Percentiles rank a stretch among this genome's conserved stretches.
These are phyloP conservation scores for Eulemur macaco DNA, from an alignment of 2,113 vertebrate species.

Conservation along the genomic window DNA sequence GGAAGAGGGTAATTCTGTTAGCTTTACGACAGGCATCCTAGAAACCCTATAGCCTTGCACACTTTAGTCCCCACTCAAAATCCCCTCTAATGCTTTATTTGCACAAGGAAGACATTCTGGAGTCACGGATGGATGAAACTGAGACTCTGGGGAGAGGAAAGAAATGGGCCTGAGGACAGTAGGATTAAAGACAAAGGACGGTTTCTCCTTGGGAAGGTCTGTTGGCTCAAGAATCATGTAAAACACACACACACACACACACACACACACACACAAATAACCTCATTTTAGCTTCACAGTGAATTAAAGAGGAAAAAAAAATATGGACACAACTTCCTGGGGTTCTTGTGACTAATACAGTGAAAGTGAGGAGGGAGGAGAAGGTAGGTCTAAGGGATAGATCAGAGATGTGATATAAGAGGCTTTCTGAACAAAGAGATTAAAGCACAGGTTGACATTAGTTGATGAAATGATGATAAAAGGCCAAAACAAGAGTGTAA, in stretches of 20 bases:
- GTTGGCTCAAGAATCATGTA: constrained; percentile 29
- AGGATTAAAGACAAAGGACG: constrained; percentile 54
- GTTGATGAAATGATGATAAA: not conserved
- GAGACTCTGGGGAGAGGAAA: not conserved
- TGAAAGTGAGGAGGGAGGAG: not conserved
- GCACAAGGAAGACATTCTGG: constrained; percentile 49
- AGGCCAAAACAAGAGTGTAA: not conserved
- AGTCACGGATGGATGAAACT: constrained; percentile 48
- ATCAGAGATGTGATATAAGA: not conserved
- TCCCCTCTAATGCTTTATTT: constrained; percentile 29
- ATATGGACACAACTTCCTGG: not conserved
- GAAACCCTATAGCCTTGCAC: not conserved
- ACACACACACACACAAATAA: too few species aligned
- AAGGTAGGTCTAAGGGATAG: not conserved
- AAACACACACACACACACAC: not conserved
- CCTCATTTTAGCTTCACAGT: not conserved
- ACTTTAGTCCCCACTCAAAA: not conserved
- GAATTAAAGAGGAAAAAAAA: not conserved
- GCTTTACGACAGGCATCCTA: not conserved
- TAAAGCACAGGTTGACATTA: not conserved
- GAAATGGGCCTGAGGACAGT: constrained; percentile 14
- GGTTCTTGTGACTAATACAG: not conserved
- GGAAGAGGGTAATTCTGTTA: constrained; percentile 9
- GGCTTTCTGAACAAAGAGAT: not conserved
- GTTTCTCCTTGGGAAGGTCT: constrained; percentile 47